Evolutionary conservation across 2,797 vertebrate species (phyloP), one percentile per base, ranked within the genome.

Genomic region (Mallotus villosus): DNA sequence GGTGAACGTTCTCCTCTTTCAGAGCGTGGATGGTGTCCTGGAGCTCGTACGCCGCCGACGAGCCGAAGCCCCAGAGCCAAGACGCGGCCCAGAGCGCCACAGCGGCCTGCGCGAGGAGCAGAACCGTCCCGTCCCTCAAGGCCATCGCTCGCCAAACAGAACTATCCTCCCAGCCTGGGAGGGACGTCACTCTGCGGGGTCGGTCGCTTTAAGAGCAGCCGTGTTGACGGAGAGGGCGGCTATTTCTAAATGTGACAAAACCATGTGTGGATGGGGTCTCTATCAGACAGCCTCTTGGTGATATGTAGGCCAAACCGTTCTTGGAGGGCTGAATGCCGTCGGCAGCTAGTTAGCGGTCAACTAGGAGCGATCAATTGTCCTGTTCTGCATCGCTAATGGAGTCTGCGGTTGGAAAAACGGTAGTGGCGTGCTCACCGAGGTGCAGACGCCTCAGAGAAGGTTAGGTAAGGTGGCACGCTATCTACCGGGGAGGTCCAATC

Each of bases 21-120:
- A 93, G 82, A 46, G 81, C 81, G 59, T 88, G 81, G 72, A 92
- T 89, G 63, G 92, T 92, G 57, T 94, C 91, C 64, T 93, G 91
- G 17, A 94, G 89, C 79, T 93, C 90, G 22, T 92, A 94, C 6
- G 51, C 51, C 4, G 81, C 51, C 4, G 81, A 78, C 8, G 76
- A 85, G 61, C 80, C 71, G 2, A 63, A 34, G 41, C 9, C 49
- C 27, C 78, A 77, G 57, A 84, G 58, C 73, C 84, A 73, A 53
- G 61, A 81, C 46, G 83, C 70, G 3, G 81, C 66, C 74, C 78
- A 82, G n/a, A 87, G 12, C 27, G 73, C 22, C 0, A 76, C 19
- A 1, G 73, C 27, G 59, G 84, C 14, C 37, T 79, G 82, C 25
- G 78, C 7, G 5, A 72, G 22, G 19, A 79, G 76, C 46, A n/a